phyloP scores from a whole-genome alignment of 2,797 vertebrate species.

The Hippocampus kuda region DNA sequence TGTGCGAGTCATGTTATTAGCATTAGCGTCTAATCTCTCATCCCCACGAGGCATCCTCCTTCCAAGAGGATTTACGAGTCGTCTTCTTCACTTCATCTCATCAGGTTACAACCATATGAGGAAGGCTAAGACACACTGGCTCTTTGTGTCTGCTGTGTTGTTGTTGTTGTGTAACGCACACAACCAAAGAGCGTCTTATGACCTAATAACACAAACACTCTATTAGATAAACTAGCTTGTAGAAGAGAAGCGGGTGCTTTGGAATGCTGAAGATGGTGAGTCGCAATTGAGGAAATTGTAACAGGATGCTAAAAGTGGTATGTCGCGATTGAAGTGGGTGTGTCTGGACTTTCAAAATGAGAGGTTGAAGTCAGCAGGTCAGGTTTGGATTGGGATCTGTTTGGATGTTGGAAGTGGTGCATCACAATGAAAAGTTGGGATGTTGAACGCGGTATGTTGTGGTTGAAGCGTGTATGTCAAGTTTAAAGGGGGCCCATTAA shows the following conservation, averaged over 20 bases:
- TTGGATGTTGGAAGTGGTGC: background rate
- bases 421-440: too few species aligned
- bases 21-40: conserved; percentile 12
- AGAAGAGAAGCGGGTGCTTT: background rate
- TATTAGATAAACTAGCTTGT: background rate
- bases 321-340: background rate
- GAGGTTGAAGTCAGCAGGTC: background rate
- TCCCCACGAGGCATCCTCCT: background rate
- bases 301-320: background rate
- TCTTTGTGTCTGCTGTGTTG: conserved; percentile 1
- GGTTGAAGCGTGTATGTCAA: too few species aligned
- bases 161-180: background rate
- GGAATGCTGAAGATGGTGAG: background rate
- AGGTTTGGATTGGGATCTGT: background rate
- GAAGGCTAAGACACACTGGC: conserved; percentile 4
- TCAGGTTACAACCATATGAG: conserved; percentile 13
- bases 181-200: background rate
- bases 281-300: background rate
- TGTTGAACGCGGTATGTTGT: too few species aligned
- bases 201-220: background rate
- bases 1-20: conserved; percentile 18
- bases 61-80: conserved; percentile 23
- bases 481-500: background rate
- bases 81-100: conserved; percentile 20
- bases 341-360: too few species aligned